phyloP scores from a whole-genome alignment of 1,140 invertebrate genomes.

The Drosophila obscura region DNA sequence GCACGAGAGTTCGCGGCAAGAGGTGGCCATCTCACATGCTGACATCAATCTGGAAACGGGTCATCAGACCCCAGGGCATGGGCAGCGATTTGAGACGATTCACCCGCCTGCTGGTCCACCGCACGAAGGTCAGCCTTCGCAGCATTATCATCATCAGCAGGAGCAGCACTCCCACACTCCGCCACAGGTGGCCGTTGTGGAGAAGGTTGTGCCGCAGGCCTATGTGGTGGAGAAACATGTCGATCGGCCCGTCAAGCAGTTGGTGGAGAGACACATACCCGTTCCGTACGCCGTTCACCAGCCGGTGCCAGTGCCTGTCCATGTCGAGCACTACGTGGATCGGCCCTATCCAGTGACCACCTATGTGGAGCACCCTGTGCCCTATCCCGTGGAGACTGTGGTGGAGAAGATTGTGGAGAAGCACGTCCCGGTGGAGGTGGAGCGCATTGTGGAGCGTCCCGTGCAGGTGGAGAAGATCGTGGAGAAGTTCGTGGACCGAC shows the following conservation, averaged over 20 bases:
- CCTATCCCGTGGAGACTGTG: constrained; percentile 84
- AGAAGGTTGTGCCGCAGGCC: too few species aligned
- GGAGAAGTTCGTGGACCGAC: constrained; percentile 85
- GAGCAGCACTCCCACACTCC: constrained; percentile 75
- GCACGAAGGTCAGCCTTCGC: not conserved
- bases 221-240: constrained; percentile 22
- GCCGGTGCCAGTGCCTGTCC: constrained; percentile 84
- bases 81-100: not conserved
- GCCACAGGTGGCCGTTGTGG: too few species aligned
- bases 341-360: constrained; percentile 83
- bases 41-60: constrained; percentile 34
- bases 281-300: constrained; percentile 85
- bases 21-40: constrained; percentile 49
- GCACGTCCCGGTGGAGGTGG: constrained; percentile 82
- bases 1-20: constrained; percentile 60
- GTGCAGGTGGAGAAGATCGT: constrained; percentile 85
- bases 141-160: constrained; percentile 55
- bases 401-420: constrained; percentile 80
- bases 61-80: not conserved
- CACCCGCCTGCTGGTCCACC: constrained; percentile 7
- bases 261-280: constrained; percentile 84
- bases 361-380: constrained; percentile 83
- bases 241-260: constrained; percentile 85
- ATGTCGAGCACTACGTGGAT: constrained; percentile 84
- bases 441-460: constrained; percentile 86